These are phyloP conservation scores for Melanaphis sacchari DNA, from an alignment of 1,140 invertebrate species.

Conservation along the genomic window DNA sequence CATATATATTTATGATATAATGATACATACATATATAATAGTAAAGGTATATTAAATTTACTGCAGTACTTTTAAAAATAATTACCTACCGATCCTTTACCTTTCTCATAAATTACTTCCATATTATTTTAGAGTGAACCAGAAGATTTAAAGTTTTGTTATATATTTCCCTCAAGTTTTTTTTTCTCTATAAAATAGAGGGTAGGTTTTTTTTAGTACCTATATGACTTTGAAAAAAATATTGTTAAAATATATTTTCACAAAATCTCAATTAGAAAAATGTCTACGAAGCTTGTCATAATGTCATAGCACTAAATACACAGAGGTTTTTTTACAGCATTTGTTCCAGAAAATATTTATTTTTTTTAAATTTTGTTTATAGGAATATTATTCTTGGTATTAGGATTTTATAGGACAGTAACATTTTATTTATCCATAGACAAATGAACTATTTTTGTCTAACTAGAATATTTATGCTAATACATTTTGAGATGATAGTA, in stretches of 20 bases:
- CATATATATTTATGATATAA: too few relatives aligned
- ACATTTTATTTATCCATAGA: background rate
- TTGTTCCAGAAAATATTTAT: background rate
- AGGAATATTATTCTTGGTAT: background rate
- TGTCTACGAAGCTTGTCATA: background rate
- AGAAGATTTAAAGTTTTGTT: background rate
- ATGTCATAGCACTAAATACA: background rate
- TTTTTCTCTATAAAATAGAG: background rate
- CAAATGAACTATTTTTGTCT: background rate
- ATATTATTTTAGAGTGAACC: background rate
- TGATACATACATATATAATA: background rate
- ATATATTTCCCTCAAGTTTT: background rate
- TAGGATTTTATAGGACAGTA: background rate
- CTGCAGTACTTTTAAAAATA: background rate
- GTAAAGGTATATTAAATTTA: background rate
- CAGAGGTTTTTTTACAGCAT: background rate
- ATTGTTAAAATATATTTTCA: background rate
- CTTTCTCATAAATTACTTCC: background rate
- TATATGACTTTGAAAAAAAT: background rate
- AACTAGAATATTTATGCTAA: too few relatives aligned
- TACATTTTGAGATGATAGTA: too few relatives aligned
- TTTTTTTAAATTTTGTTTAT: too few relatives aligned
- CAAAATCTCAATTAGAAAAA: background rate
- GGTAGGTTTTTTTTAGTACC: background rate
- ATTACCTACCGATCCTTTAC: slow-evolving; percentile 6